Base-by-base conservation (phyloP, 64 coral and sea anemone genomes). In the Actinia equina region DNA sequence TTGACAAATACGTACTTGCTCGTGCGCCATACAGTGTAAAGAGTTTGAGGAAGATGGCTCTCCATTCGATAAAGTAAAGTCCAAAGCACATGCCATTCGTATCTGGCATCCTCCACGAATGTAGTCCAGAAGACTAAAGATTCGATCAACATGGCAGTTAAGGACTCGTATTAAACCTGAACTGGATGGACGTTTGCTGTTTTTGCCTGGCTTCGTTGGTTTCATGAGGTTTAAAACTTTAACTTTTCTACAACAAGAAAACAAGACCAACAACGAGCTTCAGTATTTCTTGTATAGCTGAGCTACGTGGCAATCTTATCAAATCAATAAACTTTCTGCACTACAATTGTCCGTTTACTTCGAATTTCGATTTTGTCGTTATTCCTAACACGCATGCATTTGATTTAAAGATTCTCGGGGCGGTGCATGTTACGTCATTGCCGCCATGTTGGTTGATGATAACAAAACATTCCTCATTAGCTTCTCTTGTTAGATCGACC, bases 61-160 rank as follows among this genome's bases (percentile, higher is more conserved):
- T 22, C 94, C 94, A 30, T 96, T 96, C 43, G 94, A 96, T 78
- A 96, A 82, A 0, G 94, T 96, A 54, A 96, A 96, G 26, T 96
- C 94, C 60, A 96, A 54, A 59, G 91, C 94, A 43, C 92, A 96
- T 37, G 86, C 94, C 23, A 96, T 86, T 79, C 59, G 88, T 54
- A 96, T 84, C 6, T 76, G 7, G 52, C 91, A 96, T 20, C 92
- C 92, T 17, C 94, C 94, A n/a, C 94, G 92, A 20, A 96, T 64
- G 77, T 90, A 96, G 79, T 96, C 94, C 25, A 96, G 42, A 25
- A 96, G 92, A 71, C 94, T 96, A 69, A 90, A 96, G 16, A 93
- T 91, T 16, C 65, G 89, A 58, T 96, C 94, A 44, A 90, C 88
- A 10, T 91, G 70, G 77, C 88, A 93, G 17, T 93, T 88, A 42